Evolutionary conservation across 2,888 invertebrate species (phyloP).

Genomic region (Meandrusa payeni): DNA sequence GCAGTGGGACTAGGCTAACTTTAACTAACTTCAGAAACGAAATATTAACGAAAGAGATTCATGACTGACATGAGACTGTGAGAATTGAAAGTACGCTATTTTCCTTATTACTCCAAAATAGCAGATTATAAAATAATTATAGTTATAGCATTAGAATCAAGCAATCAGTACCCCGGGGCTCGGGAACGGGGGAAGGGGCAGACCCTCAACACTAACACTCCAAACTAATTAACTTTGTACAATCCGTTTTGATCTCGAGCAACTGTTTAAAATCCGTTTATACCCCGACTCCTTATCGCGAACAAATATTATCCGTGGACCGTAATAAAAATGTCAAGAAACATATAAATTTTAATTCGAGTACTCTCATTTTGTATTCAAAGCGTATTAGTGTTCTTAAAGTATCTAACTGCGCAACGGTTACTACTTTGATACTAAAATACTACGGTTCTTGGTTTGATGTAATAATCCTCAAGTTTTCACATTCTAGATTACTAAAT

Average conservation of each 20-base stretch:
- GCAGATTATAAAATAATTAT: no score
- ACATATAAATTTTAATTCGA: slow-evolving; percentile 9
- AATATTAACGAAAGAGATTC: no score
- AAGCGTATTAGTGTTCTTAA: not conserved
- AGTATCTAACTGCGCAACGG: no score
- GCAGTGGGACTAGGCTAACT: no score
- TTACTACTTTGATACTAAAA: no score
- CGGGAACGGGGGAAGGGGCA: slow-evolving; percentile 31
- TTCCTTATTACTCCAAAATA: no score
- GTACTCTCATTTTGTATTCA: not conserved
- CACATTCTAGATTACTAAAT: no score
- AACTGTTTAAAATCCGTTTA: slow-evolving; percentile 56
- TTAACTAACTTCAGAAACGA: no score
- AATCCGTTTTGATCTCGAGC: slow-evolving; percentile 58
- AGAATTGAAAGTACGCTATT: no score
- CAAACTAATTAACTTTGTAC: slow-evolving; percentile 62
- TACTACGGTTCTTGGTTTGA: no score
- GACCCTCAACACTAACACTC: slow-evolving; percentile 57
- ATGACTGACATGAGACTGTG: no score
- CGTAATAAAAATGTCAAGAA: slow-evolving; percentile 24
- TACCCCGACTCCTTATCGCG: slow-evolving; percentile 25
- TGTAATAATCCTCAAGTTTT: no score
- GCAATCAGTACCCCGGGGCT: slow-evolving; percentile 34
- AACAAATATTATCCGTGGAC: slow-evolving; percentile 19
- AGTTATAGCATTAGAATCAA: slow-evolving; percentile 36